Evolutionary conservation across 2,888 invertebrate species (phyloP).

Genomic region (Xylota segnis): DNA sequence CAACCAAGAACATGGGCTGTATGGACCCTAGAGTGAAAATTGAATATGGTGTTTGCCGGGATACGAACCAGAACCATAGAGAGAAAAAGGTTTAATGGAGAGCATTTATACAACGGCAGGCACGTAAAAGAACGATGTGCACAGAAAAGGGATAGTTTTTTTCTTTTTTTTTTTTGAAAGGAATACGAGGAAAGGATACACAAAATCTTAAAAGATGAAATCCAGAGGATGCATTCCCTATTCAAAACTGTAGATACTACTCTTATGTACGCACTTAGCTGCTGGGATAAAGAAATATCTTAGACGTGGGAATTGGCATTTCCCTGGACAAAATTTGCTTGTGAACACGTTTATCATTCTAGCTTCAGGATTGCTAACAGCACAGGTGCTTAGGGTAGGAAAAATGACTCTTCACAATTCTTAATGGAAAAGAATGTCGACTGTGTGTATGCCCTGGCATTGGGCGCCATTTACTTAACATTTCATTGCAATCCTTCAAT

Average conservation of each 20-base stretch:
- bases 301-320: slow-evolving; percentile 44
- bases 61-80: slow-evolving; percentile 25
- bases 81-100: slow-evolving; percentile 59
- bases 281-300: background rate
- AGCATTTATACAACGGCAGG: slow-evolving; percentile 53
- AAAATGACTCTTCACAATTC: background rate
- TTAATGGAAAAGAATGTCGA: background rate
- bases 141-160: slow-evolving; percentile 47
- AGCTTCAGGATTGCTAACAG: slow-evolving; percentile 33
- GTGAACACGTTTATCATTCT: slow-evolving; percentile 38
- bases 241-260: slow-evolving; percentile 18
- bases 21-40: slow-evolving; percentile 55
- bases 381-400: background rate
- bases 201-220: slow-evolving; percentile 24
- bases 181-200: slow-evolving; percentile 40
- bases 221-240: slow-evolving; percentile 34
- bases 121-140: slow-evolving; percentile 70
- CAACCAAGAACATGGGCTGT: slow-evolving; percentile 31
- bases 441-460: background rate
- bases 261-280: background rate
- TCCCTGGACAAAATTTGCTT: slow-evolving; percentile 27
- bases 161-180: slow-evolving; percentile 39
- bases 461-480: background rate
- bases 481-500: background rate
- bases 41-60: slow-evolving; percentile 60